A percentile compares a stretch with the other conserved stretches of the same genome.
Evolutionary conservation across 2,888 invertebrate species (phyloP).

Genomic region (Standfussiana lucernea): DNA sequence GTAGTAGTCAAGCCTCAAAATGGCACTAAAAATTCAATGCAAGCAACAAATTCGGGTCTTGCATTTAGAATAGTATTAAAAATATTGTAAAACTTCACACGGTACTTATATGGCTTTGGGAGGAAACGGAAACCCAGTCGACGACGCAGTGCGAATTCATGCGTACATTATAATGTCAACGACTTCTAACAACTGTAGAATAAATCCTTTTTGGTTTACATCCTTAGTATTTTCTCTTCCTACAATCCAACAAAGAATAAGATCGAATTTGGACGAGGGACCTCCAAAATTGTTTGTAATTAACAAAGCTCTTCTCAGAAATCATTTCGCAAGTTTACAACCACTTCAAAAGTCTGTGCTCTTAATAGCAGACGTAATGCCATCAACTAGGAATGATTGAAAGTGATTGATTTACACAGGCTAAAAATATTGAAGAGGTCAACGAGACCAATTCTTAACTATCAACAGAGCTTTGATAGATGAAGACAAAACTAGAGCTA

Average conservation of each 20-base stretch:
- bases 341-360: conserved; percentile 40
- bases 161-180: conserved; percentile 64
- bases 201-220: background rate
- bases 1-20: background rate
- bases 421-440: conserved; percentile 52
- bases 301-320: conserved; percentile 20
- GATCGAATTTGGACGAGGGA: background rate
- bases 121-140: conserved; percentile 69
- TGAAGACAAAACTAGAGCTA: background rate
- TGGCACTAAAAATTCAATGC: background rate
- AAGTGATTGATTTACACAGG: conserved; percentile 44
- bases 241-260: background rate
- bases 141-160: conserved; percentile 66
- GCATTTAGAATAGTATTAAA: conserved; percentile 37
- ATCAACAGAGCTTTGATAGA: conserved; percentile 26
- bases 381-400: conserved; percentile 46
- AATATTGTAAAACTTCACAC: conserved; percentile 62
- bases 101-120: conserved; percentile 60
- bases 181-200: conserved; percentile 43
- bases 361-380: conserved; percentile 41
- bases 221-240: background rate
- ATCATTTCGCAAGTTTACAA: conserved; percentile 32
- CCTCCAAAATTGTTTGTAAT: background rate
- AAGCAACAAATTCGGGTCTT: conserved; percentile 14
- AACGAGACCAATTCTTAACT: conserved; percentile 33